phyloP scores from a whole-genome alignment of 2,797 vertebrate species.

The Aphelocoma californica region DNA sequence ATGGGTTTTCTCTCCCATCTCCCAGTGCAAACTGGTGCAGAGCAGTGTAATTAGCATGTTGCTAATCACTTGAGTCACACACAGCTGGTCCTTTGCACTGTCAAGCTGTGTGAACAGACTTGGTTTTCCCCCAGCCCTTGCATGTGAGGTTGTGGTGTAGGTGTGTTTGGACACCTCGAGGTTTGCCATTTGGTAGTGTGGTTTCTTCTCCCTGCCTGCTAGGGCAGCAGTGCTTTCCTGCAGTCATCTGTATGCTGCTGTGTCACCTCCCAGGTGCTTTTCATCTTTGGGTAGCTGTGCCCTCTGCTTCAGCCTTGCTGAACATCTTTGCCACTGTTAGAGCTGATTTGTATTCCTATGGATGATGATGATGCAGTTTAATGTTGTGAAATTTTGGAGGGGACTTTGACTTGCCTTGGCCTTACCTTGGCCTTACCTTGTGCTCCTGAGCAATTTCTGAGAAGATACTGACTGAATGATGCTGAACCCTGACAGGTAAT shows the following conservation, averaged over 20 bases:
- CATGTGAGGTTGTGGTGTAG: background rate
- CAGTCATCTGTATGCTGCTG: background rate
- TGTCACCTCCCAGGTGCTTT: background rate
- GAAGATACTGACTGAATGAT: background rate
- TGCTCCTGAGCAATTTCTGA: background rate
- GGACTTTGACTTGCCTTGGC: background rate
- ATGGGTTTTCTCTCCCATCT: background rate
- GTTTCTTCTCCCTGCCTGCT: background rate
- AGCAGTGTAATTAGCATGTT: background rate
- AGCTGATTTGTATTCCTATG: background rate
- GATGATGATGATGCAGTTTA: background rate
- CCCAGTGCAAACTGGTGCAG: background rate
- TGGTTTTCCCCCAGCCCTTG: background rate
- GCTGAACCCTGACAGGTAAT: background rate
- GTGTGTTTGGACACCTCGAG: background rate
- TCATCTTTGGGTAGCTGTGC: background rate
- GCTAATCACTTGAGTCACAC: background rate
- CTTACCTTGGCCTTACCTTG: background rate
- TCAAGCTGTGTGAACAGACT: background rate
- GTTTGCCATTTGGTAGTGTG: background rate
- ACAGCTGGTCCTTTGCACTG: background rate
- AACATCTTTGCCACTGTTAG: background rate
- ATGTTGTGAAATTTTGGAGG: background rate
- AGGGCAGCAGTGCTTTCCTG: background rate
- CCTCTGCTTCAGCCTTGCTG: background rate